Conservation (phyloP, 2,113 vertebrate genomes). For the Natator depressus region DNA sequence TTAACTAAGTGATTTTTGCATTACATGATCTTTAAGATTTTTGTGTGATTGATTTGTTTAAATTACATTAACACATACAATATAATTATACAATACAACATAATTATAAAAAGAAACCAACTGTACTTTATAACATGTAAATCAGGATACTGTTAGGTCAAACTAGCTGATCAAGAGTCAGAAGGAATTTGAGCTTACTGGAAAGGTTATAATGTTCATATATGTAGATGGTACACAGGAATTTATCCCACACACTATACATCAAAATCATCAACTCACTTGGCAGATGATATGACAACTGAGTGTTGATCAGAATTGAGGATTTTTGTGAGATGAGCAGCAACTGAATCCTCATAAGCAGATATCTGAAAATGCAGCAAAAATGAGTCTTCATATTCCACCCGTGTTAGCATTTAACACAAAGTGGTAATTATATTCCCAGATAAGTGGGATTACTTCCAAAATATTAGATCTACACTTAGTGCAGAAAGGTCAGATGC, state of each 20-base stretch:
- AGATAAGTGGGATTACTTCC: not conserved
- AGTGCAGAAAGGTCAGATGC: not conserved
- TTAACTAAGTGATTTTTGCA: not conserved
- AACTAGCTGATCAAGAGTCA: not conserved
- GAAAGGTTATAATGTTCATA: not conserved
- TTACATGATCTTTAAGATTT: not conserved
- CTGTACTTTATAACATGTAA: not conserved
- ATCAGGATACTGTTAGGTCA: not conserved
- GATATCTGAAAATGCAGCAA: conserved; percentile 86
- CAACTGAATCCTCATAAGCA: conserved; percentile 94
- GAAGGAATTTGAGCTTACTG: conserved; percentile 1
- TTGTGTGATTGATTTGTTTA: not conserved
- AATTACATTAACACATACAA: not conserved
- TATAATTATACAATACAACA: not conserved
- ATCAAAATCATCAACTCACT: conserved; percentile 82
- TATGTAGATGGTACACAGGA: not conserved
- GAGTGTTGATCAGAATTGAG: conserved; percentile 96
- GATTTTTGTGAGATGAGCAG: conserved; percentile 95
- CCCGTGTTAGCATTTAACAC: not conserved
- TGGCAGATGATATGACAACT: conserved; percentile 94
- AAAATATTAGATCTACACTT: not conserved
- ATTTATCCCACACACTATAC: not conserved
- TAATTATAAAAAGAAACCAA: not conserved
- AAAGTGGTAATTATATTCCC: not conserved
- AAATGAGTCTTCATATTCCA: not conserved